A percentile compares a stretch with the other conserved stretches of the same genome.
These are phyloP conservation scores for Xiphydria camelus DNA, from an alignment of 2,888 invertebrate genomes.

Conservation along the genomic window DNA sequence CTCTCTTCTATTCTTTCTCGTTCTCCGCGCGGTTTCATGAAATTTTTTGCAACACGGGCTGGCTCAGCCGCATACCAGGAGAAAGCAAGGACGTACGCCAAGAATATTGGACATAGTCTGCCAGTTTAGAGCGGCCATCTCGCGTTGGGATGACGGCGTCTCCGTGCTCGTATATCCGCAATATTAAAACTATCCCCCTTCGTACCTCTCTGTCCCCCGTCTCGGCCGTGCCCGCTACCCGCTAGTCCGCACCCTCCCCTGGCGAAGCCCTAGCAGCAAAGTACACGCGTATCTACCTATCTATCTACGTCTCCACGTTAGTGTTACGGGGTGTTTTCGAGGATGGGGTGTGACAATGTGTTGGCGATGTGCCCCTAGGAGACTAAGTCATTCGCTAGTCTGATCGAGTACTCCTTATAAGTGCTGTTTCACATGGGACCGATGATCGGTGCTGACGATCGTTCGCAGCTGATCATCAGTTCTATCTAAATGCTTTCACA, in stretches of 20 bases:
- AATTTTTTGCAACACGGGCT: too few species aligned
- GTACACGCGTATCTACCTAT: not conserved
- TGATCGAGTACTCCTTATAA: too few species aligned
- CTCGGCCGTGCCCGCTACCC: not conserved
- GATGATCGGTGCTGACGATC: too few species aligned
- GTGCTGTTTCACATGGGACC: too few species aligned
- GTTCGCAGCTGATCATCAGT: too few species aligned
- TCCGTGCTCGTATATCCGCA: slow-evolving; percentile 14
- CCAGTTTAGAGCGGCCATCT: slow-evolving; percentile 18
- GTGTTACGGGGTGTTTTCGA: too few species aligned
- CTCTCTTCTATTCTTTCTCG: too few species aligned
- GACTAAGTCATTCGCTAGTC: too few species aligned
- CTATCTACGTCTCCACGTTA: not conserved
- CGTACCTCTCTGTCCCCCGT: not conserved
- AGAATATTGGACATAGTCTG: slow-evolving; percentile 13
- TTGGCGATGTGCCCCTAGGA: too few species aligned
- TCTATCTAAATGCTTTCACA: too few species aligned
- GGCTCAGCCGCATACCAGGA: not conserved
- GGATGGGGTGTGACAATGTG: too few species aligned
- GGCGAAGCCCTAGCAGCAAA: not conserved
- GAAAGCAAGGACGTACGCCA: slow-evolving; percentile 1
- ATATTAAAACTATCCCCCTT: slow-evolving; percentile 16
- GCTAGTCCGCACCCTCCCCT: not conserved
- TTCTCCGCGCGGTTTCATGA: too few species aligned
- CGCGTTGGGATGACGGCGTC: slow-evolving; percentile 14